phyloP scores from a whole-genome alignment of 2,797 vertebrate genomes.

The Microcaecilia unicolor region DNA sequence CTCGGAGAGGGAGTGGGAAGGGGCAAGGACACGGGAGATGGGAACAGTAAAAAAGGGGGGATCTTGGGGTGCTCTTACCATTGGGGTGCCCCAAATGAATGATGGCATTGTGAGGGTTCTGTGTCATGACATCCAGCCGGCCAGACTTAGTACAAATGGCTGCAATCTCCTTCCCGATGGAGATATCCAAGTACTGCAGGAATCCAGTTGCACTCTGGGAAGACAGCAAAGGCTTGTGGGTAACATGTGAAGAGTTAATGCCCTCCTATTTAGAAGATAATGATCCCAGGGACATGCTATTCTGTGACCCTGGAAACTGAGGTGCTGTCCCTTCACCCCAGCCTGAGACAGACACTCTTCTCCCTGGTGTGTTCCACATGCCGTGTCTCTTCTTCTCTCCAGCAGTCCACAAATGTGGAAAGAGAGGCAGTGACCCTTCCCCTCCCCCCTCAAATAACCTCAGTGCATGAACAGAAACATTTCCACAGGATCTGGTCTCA shows the following conservation, averaged over 20 bases:
- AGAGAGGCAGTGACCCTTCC: too few species aligned
- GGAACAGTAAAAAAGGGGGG: not conserved
- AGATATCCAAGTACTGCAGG: conserved; percentile 83
- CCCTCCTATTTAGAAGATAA: not conserved
- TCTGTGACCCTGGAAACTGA: too few species aligned
- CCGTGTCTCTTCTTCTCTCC: too few species aligned
- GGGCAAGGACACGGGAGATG: not conserved
- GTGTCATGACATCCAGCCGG: conserved; percentile 73
- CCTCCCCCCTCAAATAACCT: not conserved
- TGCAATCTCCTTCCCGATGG: conserved; percentile 74
- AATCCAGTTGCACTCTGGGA: conserved; percentile 73
- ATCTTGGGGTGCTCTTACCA: conserved; percentile 9
- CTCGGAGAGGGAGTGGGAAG: not conserved
- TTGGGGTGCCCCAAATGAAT: conserved; percentile 79
- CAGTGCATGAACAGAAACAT: too few species aligned
- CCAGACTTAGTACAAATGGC: conserved; percentile 67
- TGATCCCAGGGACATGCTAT: too few species aligned
- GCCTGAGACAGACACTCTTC: not conserved
- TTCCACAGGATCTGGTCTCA: not conserved
- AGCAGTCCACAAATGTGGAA: too few species aligned
- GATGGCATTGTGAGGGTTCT: conserved; percentile 77
- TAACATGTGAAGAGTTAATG: not conserved
- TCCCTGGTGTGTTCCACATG: too few species aligned
- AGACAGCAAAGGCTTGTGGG: not conserved
- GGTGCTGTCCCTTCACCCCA: too few species aligned